Base-by-base conservation (phyloP, 2,888 invertebrate genomes). In the Smittia sp. region DNA sequence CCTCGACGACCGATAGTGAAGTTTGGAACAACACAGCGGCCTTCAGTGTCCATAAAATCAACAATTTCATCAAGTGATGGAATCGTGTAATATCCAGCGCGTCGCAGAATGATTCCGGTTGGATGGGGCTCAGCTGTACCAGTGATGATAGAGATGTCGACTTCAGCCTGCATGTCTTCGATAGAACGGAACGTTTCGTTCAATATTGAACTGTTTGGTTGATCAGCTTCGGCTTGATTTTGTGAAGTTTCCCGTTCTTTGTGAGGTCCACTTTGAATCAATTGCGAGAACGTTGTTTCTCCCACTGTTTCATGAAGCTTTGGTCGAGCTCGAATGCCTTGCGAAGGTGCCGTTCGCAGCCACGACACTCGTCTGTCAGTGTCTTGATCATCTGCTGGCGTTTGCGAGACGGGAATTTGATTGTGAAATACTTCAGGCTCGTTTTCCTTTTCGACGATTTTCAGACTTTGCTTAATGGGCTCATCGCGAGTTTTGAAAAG, bases 31-130 rank as follows among this genome's bases (percentile, higher is more conserved):
- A 91, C 83, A 79, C 96, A 96, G 1, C 88, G 85, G 74, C 82
- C 82, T 78, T 93, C 90, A 3, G 90, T 86, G 0, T 88, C 85
- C 54, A 92, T 84, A 80, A 89, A 89, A 0, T 85, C 87, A 78
- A 86, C 86, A 77, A 99, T 85, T 76, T 94, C 92, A 52, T 94
- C 91, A 74, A 96, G 79, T 0, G 90, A 83, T 0, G 98, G 98
- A 75, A 94, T 88, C 0, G 94, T 96, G 80, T 94, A 98, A 82
- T 98, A 98, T 4, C 96, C 97, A 0, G 85, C 88, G 0, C 95
- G 85, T 0, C 87, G 88, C 54, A 95, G 83, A 6, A 87, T 86
- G 4, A 97, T 89, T 1, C 94, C 93, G 0, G 93, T 88, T 0
- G 91, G 89, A 79, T 91, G 90, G 0, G 86, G 84, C 1, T 84